These are phyloP conservation scores for Aculops lycopersici DNA, from an alignment of 1,140 invertebrate genomes.

Conservation along the genomic window DNA sequence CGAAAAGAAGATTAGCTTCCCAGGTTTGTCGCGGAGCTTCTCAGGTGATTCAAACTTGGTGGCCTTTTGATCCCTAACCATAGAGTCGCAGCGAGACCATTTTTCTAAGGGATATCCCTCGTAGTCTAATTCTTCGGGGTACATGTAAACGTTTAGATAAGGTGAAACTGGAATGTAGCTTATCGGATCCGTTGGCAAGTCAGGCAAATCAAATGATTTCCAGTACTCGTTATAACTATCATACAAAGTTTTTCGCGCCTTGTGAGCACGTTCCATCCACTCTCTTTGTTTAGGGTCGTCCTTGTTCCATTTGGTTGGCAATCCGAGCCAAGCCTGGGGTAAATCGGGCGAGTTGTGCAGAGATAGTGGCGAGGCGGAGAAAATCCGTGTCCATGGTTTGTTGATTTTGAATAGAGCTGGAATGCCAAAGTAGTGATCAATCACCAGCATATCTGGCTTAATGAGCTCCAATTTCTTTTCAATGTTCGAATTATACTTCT, in stretches of 20 bases:
- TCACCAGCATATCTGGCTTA: conserved; percentile 4
- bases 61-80: conserved; percentile 2
- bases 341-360: conserved; percentile 1
- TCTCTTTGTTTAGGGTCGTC: background rate
- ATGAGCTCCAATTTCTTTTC: background rate
- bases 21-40: background rate
- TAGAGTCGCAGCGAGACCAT: background rate
- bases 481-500: background rate
- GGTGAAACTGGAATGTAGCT: conserved; percentile 3
- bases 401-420: background rate
- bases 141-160: conserved; percentile 6
- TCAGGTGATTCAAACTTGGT: conserved; percentile 4
- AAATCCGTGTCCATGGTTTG: conserved; percentile 1
- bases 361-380: conserved; percentile 3
- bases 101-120: background rate
- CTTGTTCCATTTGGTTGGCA: conserved; percentile 2
- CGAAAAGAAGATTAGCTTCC: conserved; percentile 6
- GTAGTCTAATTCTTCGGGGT: conserved; percentile 8
- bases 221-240: background rate
- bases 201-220: background rate
- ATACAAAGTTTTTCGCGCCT: background rate
- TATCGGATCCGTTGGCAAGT: background rate
- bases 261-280: background rate
- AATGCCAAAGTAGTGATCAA: conserved; percentile 3
- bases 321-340: conserved; percentile 2